Evolutionary conservation across 2,888 invertebrate genomes (phyloP), one percentile per base, ranked within the genome.

Genomic region (Cheilosia pagana): DNA sequence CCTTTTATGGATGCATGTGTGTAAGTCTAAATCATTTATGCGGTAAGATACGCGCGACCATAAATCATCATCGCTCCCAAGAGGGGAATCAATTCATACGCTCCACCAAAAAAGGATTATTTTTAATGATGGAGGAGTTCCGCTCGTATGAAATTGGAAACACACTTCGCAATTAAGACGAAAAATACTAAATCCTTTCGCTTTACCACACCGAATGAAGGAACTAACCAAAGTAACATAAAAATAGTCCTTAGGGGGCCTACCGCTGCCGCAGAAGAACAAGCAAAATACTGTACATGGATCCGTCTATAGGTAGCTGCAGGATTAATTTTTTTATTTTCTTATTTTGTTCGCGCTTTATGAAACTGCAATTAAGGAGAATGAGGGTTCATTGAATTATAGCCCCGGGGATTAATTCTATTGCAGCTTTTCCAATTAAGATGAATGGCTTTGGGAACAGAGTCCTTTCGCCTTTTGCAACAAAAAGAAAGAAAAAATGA

Each of bases 391-490:
- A 83, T 79, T 83, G 79, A 83, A 74, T 83, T 83, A 79, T 79
- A 79, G 83, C 83, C 57, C 50, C 48, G 57, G 52, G 83, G 79
- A 83, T 75, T 83, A 83, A 83, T 79, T 43, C 72, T 63, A 79
- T 70, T 74, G 79, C 65, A 75, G 79, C 74, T 79, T 79, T 83
- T 79, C 79, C 79, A 79, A 79, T 83, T 78, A 83, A 83, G 79
- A 75, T 70, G 79, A 79, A 79, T 68, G 62, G 72, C 68, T 74
- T 78, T 74, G 72, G 62, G 52, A 28, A 52, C 31, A 35, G 35
- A 25, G 10, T 55, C 14, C 39, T 23, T 7, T 21, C 48, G 23
- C 35, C 8, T 25, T 53, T 76, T 23, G 43, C 70, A 10, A 65
- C 10, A 35, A 35, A 35, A 10, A 31, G 3, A 35, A 10, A 35